Evolutionary conservation across 2,113 vertebrate genomes (phyloP).

Genomic region (Anhinga rufa): DNA sequence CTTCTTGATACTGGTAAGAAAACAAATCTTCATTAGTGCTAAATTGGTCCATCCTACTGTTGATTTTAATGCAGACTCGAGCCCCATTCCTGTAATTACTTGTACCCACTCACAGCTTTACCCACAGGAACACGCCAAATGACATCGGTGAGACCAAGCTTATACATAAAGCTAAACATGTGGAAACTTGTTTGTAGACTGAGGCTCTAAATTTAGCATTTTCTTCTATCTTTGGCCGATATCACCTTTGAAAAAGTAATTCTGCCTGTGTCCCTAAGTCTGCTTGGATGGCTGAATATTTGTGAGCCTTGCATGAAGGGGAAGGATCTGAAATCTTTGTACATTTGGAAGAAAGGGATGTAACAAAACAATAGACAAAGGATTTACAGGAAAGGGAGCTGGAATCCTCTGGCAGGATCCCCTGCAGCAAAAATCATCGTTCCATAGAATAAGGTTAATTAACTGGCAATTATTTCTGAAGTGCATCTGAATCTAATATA

Average conservation of each 20-base stretch:
- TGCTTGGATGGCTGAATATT: neutral
- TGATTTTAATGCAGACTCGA: neutral
- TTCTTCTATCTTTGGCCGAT: neutral
- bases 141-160: neutral
- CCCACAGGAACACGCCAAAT: neutral
- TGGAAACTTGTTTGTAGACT: neutral
- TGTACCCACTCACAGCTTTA: neutral
- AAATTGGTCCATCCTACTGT: neutral
- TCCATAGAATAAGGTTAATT: conserved; percentile 5
- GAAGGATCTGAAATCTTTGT: neutral
- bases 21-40: neutral
- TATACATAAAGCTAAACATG: neutral
- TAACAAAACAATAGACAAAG: neutral
- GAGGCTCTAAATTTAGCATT: neutral
- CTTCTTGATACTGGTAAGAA: neutral
- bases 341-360: neutral
- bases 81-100: neutral
- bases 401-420: neutral
- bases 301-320: neutral
- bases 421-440: neutral
- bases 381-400: neutral
- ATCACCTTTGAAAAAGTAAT: neutral
- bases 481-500: neutral
- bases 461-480: conserved; percentile 10
- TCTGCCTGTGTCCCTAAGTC: neutral